A percentile compares a stretch with the other conserved stretches of the same genome.
Conservation (phyloP, 1,140 invertebrate genomes). For the Brachystomella parvula region DNA sequence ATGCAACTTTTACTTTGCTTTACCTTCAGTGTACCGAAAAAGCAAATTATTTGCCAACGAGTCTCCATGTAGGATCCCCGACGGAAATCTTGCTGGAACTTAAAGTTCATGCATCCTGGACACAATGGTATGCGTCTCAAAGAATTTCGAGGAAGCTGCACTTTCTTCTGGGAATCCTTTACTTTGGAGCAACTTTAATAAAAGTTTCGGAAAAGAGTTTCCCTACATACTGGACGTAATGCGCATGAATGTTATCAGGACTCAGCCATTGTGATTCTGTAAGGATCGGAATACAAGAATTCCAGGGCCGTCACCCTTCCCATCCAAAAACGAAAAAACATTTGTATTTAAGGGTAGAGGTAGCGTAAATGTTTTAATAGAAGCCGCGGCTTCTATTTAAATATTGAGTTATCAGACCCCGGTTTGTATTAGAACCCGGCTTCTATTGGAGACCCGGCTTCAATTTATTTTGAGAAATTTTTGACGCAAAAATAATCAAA, state of each 20-base stretch:
- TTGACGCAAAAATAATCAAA: too few species aligned
- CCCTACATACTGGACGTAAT: background rate
- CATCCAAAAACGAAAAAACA: constrained; percentile 17
- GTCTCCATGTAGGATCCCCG: constrained; percentile 21
- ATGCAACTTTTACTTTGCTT: background rate
- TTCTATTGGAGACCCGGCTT: too few species aligned
- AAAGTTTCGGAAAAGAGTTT: constrained; percentile 10
- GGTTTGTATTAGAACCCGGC: too few species aligned
- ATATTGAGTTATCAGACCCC: too few species aligned
- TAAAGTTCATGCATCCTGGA: constrained; percentile 5
- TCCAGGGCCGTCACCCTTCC: constrained; percentile 13
- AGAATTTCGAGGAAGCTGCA: background rate
- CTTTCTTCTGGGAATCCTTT: constrained; percentile 8
- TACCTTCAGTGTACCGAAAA: constrained; percentile 7
- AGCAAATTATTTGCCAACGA: constrained; percentile 21
- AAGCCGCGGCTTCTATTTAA: too few species aligned
- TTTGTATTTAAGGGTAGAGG: too few species aligned
- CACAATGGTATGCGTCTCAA: constrained; percentile 1
- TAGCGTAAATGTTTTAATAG: too few species aligned
- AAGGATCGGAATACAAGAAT: constrained; percentile 11
- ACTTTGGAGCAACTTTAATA: background rate
- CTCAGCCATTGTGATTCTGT: constrained; percentile 12
- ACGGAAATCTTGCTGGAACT: constrained; percentile 10
- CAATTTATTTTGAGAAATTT: too few species aligned
- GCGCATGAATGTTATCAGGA: background rate